A percentile compares a stretch with the other conserved stretches of the same genome.
These are phyloP conservation scores for Bombus superbus DNA, from an alignment of 1,140 invertebrate species.

Conservation along the genomic window DNA sequence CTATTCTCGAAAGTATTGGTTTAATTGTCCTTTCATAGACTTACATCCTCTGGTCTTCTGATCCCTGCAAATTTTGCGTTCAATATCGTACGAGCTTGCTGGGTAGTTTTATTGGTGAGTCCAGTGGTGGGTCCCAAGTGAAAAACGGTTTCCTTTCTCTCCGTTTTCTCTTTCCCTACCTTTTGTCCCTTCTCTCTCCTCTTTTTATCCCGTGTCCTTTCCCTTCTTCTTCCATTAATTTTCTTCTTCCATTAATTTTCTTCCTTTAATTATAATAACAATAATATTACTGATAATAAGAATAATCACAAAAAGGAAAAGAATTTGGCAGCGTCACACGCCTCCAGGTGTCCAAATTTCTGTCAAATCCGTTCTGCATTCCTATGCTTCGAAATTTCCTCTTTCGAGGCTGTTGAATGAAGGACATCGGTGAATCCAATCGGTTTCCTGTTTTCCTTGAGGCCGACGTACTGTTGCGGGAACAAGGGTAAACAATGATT, in stretches of 20 bases:
- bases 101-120: background rate
- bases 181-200: no score
- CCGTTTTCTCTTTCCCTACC: no score
- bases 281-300: no score
- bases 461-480: constrained; percentile 32
- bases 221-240: background rate
- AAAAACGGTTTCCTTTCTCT: no score
- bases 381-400: no score
- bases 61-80: background rate
- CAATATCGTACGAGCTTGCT: background rate
- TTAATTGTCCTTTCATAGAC: background rate
- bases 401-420: constrained; percentile 22
- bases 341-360: background rate
- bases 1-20: background rate
- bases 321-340: no score
- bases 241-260: background rate
- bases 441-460: constrained; percentile 39
- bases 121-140: no score
- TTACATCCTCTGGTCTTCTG: background rate
- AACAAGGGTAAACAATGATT: constrained; percentile 70
- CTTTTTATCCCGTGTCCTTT: background rate
- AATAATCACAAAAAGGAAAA: no score
- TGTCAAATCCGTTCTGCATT: background rate
- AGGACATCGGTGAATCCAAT: constrained; percentile 45
- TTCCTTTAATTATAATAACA: background rate